phyloP scores from a whole-genome alignment of 1,140 invertebrate genomes.

The Zeugodacus cucurbitae region DNA sequence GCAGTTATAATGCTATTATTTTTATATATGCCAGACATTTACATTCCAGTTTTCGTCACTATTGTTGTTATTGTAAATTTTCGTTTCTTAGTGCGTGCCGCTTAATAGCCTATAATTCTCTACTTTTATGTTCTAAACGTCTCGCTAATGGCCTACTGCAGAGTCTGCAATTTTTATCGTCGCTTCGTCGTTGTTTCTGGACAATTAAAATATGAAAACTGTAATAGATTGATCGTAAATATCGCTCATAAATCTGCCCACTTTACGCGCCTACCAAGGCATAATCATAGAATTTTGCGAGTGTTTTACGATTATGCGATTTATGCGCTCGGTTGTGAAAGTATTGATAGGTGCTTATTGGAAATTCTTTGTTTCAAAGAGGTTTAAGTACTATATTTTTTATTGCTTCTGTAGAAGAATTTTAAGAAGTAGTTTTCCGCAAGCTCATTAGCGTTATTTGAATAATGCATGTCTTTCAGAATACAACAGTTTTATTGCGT shows the following conservation, averaged over 20 bases:
- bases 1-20: neutral
- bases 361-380: neutral
- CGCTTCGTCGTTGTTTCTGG: neutral
- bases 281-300: neutral
- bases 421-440: neutral
- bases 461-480: neutral
- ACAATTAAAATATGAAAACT: conserved; percentile 2
- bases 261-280: neutral
- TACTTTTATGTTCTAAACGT: conserved; percentile 5
- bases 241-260: conserved; percentile 18
- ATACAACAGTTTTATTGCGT: neutral
- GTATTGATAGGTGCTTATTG: neutral
- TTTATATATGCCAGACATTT: neutral
- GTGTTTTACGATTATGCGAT: conserved; percentile 1
- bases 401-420: neutral
- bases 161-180: neutral
- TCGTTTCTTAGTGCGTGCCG: neutral
- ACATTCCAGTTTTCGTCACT: neutral
- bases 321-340: neutral
- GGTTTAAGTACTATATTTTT: neutral
- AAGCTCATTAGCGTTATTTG: neutral
- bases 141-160: neutral
- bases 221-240: conserved; percentile 10
- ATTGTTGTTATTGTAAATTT: neutral
- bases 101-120: conserved; percentile 20